Evolutionary conservation across 2,113 vertebrate genomes (phyloP).

Genomic region (Cyanoliseus patagonus): DNA sequence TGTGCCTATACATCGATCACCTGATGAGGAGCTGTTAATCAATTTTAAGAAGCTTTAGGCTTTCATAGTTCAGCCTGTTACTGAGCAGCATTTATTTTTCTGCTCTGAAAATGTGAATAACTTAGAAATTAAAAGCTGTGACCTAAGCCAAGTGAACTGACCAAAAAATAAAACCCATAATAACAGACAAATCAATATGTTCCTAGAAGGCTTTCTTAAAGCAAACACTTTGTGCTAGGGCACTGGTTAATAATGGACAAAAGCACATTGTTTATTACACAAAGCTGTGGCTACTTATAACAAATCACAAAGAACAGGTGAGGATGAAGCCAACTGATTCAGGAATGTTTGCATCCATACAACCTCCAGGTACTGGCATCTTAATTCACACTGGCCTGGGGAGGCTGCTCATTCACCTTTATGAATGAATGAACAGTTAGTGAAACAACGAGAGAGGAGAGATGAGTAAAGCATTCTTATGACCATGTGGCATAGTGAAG

Average conservation of each 20-base stretch:
- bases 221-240: not conserved
- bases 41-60: not conserved
- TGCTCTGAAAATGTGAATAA: not conserved
- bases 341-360: not conserved
- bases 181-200: not conserved
- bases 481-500: not conserved
- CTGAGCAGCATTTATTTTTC: not conserved
- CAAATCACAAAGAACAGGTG: not conserved
- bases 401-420: not conserved
- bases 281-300: not conserved
- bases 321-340: not conserved
- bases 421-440: not conserved
- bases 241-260: not conserved
- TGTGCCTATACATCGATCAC: not conserved
- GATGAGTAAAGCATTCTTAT: fast-evolving
- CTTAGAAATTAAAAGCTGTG: conserved; percentile 19
- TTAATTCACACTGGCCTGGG: not conserved
- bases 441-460: not conserved
- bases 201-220: not conserved
- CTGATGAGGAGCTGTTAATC: not conserved
- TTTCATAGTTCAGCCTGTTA: not conserved
- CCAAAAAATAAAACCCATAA: not conserved
- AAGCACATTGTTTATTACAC: not conserved
- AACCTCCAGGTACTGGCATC: not conserved
- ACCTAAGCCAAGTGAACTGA: not conserved